Percentiles rank a stretch among this genome's conserved stretches.
These are phyloP conservation scores for Conistra vaccinii DNA, from an alignment of 2,888 invertebrate species.

Conservation along the genomic window DNA sequence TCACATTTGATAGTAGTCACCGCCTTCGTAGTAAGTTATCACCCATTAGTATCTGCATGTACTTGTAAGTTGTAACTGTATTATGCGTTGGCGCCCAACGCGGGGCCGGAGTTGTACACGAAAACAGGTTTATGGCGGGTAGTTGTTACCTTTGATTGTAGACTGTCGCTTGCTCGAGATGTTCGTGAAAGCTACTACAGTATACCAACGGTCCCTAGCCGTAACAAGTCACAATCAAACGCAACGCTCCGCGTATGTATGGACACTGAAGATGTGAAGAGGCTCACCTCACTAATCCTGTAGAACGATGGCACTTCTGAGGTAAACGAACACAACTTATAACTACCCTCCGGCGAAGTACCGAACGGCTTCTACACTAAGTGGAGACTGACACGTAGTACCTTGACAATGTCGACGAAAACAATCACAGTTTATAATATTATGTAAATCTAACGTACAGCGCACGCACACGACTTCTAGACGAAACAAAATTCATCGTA, in stretches of 20 bases:
- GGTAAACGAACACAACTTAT: conserved; percentile 85
- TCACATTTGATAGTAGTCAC: conserved; percentile 75
- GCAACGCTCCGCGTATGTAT: conserved; percentile 24
- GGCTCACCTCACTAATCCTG: conserved; percentile 59
- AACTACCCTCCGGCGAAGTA: conserved; percentile 74
- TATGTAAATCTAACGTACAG: conserved; percentile 62
- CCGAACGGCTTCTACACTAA: conserved; percentile 66
- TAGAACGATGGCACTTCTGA: conserved; percentile 86
- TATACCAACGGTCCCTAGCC: not conserved
- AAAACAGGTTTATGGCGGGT: conserved; percentile 31
- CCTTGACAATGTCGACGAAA: conserved; percentile 82
- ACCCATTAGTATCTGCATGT: conserved; percentile 48
- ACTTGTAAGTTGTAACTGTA: conserved; percentile 33
- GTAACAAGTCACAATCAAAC: conserved; percentile 31
- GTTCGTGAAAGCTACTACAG: conserved; percentile 25
- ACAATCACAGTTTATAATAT: conserved; percentile 81
- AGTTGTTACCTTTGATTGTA: conserved; percentile 33
- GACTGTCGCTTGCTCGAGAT: conserved; percentile 12
- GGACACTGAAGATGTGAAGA: conserved; percentile 47
- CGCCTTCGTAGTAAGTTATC: conserved; percentile 68
- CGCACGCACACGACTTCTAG: conserved; percentile 42
- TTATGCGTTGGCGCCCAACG: conserved; percentile 68
- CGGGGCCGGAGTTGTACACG: conserved; percentile 56
- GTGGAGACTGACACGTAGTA: conserved; percentile 75
- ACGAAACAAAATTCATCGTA: conserved; percentile 1